phyloP scores from a whole-genome alignment of 1,140 invertebrate species.

The Anastatus disparis region DNA sequence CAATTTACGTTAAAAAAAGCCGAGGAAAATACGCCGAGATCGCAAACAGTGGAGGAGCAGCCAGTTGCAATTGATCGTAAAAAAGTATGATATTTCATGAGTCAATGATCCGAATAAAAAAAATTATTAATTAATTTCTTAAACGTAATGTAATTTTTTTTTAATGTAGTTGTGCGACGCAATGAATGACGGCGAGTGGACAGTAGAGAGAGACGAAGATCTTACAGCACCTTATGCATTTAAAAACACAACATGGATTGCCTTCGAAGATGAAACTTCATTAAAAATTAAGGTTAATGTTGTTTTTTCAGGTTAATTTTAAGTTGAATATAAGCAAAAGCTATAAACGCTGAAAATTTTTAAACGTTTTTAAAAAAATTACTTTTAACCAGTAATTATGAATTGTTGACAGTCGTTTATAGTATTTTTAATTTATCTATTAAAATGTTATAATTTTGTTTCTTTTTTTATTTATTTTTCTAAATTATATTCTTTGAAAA shows the following conservation, averaged over 20 bases:
- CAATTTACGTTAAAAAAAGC: slow-evolving; percentile 74
- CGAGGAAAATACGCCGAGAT: slow-evolving; percentile 76
- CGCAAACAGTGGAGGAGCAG: slow-evolving; percentile 69
- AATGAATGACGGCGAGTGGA: slow-evolving; percentile 75
- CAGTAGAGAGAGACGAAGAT: slow-evolving; percentile 81
- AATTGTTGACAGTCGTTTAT: too few species aligned
- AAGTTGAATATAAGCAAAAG: background rate
- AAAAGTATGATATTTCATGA: slow-evolving; percentile 60
- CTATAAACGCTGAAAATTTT: too few species aligned
- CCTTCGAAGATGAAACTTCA: slow-evolving; percentile 79
- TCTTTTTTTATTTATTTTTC: too few species aligned
- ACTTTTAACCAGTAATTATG: too few species aligned
- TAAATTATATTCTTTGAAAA: too few species aligned
- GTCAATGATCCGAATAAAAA: background rate
- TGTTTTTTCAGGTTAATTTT: slow-evolving; percentile 19
- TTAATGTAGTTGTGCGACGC: slow-evolving; percentile 70
- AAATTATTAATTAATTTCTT: background rate
- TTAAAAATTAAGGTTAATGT: slow-evolving; percentile 76
- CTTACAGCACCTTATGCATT: slow-evolving; percentile 82
- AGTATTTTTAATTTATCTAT: too few species aligned
- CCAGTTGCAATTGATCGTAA: slow-evolving; percentile 71
- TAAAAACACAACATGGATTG: slow-evolving; percentile 78
- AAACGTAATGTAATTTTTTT: slow-evolving; percentile 5
- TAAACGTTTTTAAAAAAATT: too few species aligned
- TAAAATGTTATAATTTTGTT: too few species aligned